Conservation (phyloP, 2,888 invertebrate genomes). For the Muscina levida region DNA sequence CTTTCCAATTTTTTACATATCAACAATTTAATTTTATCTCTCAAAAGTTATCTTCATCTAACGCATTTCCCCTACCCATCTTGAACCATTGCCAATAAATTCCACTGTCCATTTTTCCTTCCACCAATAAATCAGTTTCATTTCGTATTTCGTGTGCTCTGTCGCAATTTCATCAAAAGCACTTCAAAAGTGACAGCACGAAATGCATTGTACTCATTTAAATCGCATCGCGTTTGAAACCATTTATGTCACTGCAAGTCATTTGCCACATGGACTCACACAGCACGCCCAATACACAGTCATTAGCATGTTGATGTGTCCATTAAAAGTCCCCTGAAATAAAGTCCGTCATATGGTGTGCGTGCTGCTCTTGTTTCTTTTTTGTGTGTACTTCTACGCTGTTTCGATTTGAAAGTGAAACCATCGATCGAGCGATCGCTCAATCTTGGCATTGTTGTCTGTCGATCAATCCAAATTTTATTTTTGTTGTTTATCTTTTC, state of each 20-base stretch:
- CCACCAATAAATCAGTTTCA: too few species aligned
- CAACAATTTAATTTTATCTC: too few species aligned
- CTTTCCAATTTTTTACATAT: too few species aligned
- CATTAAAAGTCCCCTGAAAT: slow-evolving; percentile 16
- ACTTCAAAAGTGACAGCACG: not conserved
- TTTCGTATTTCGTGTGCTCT: too few species aligned
- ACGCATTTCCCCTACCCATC: too few species aligned
- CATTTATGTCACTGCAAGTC: too few species aligned
- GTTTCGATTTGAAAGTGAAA: slow-evolving; percentile 29
- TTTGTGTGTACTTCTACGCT: too few species aligned
- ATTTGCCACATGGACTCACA: not conserved
- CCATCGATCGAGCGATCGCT: not conserved
- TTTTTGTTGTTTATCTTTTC: not conserved
- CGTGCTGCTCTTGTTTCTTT: slow-evolving; percentile 6
- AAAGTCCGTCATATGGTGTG: not conserved
- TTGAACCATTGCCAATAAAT: too few species aligned
- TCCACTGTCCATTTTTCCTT: too few species aligned
- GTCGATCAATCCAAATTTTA: slow-evolving; percentile 18
- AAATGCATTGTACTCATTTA: not conserved
- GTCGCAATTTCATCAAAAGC: not conserved
- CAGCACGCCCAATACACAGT: not conserved
- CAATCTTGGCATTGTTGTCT: slow-evolving; percentile 16
- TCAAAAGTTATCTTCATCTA: too few species aligned
- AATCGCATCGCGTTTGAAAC: not conserved
- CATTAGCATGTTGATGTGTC: not conserved